A percentile compares a stretch with the other conserved stretches of the same genome.
Evolutionary conservation across 2,113 vertebrate genomes (phyloP).

Genomic region (Chamaea fasciata): DNA sequence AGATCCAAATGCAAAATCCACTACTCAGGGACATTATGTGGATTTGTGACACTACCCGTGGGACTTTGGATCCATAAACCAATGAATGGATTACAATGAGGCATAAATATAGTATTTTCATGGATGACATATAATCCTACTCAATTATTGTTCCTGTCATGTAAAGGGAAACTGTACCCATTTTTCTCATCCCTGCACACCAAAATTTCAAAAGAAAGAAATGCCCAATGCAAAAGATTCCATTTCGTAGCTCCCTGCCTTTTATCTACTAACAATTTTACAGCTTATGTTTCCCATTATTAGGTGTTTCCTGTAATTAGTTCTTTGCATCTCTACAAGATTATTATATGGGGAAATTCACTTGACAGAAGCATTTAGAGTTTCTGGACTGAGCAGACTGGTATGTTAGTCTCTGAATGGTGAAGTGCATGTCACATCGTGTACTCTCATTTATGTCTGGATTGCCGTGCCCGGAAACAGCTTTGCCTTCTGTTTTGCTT

Average conservation of each 20-base stretch:
- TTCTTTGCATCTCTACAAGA: background rate
- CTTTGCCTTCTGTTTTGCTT: slow-evolving; percentile 12
- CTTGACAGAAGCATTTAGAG: slow-evolving; percentile 5
- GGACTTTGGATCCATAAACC: slow-evolving; percentile 79
- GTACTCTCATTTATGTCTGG: background rate
- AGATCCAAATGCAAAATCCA: slow-evolving; percentile 75
- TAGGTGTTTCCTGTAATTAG: slow-evolving; percentile 21
- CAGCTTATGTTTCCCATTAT: slow-evolving; percentile 1
- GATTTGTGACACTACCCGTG: slow-evolving; percentile 75
- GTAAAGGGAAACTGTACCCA: slow-evolving; percentile 57
- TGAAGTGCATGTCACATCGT: background rate
- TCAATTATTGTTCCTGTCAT: slow-evolving; percentile 69
- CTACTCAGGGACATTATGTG: slow-evolving; percentile 67
- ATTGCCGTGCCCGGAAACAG: background rate
- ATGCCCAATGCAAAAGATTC: background rate
- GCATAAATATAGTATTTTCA: slow-evolving; percentile 76
- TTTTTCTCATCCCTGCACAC: slow-evolving; percentile 39
- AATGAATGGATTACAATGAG: slow-evolving; percentile 79
- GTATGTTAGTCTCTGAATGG: background rate
- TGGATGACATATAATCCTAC: slow-evolving; percentile 71
- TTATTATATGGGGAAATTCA: background rate
- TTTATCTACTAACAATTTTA: background rate
- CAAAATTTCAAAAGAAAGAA: slow-evolving; percentile 24
- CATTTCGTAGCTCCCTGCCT: background rate
- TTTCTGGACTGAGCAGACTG: background rate